Conservation (phyloP, 2,113 vertebrate species). For the Microcebus jonahi region DNA sequence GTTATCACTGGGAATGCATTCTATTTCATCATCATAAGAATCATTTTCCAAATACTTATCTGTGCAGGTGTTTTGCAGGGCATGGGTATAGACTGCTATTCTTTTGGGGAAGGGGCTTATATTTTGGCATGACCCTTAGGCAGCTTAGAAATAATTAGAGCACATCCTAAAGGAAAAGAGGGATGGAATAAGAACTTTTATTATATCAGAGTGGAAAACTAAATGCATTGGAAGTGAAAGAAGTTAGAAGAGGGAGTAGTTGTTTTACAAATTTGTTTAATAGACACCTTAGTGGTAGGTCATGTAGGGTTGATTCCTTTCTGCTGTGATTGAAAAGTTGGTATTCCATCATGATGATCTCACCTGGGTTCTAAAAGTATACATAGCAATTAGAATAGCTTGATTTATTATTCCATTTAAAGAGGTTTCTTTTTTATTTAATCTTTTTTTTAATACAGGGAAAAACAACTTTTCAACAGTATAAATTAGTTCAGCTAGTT, state of each 20-base stretch:
- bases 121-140: not conserved
- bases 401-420: conserved; percentile 59
- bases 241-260: not conserved
- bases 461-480: conserved; percentile 75
- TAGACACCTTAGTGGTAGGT: not conserved
- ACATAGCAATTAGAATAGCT: conserved; percentile 18
- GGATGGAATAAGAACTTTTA: not conserved
- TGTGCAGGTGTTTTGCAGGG: not conserved
- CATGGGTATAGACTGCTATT: not conserved
- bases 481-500: conserved; percentile 75
- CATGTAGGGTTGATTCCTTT: not conserved
- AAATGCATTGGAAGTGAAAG: conserved; percentile 36
- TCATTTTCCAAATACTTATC: conserved; percentile 13
- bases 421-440: conserved; percentile 43
- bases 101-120: not conserved
- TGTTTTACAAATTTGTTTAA: not conserved
- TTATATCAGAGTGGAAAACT: conserved; percentile 8
- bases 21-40: conserved; percentile 15
- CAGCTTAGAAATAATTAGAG: not conserved
- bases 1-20: not conserved
- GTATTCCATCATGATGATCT: conserved; percentile 22
- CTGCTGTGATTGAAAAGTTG: conserved; percentile 15
- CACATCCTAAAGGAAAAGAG: not conserved
- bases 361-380: conserved; percentile 24
- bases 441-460: not conserved